Percentiles rank a stretch among this genome's conserved stretches.
phyloP scores from a whole-genome alignment of 2,797 vertebrate species.

The Urocyon cinereoargenteus region DNA sequence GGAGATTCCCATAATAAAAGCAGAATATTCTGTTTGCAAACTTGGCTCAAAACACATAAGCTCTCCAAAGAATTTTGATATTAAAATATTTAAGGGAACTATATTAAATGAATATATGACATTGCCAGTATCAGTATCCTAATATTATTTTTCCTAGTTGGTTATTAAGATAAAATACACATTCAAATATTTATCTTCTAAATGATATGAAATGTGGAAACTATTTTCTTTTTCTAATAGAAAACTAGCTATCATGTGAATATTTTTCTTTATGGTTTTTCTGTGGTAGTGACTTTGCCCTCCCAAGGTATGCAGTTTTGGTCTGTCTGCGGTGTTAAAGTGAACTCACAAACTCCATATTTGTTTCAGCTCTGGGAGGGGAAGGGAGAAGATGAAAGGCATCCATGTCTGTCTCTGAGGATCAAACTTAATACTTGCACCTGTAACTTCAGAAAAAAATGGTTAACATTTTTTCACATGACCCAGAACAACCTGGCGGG shows the following conservation, averaged over 20 bases:
- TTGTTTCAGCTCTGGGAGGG: background rate
- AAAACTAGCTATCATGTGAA: background rate
- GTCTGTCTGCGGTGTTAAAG: background rate
- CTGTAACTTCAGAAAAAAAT: background rate
- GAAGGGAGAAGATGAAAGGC: background rate
- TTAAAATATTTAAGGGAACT: slow-evolving; percentile 53
- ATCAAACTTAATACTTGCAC: background rate
- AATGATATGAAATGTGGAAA: slow-evolving; percentile 29
- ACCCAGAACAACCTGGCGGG: background rate
- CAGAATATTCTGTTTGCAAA: slow-evolving; percentile 17
- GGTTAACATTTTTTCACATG: background rate
- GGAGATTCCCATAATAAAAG: slow-evolving; percentile 46
- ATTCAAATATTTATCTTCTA: slow-evolving; percentile 55
- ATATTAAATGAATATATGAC: slow-evolving; percentile 60
- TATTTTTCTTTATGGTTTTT: background rate
- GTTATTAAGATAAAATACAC: slow-evolving; percentile 62
- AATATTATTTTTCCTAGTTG: slow-evolving; percentile 57
- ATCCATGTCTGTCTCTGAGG: background rate
- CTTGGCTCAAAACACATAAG: slow-evolving; percentile 50
- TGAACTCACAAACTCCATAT: no score
- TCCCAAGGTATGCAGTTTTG: background rate
- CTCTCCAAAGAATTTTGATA: slow-evolving; percentile 45
- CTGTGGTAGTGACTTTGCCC: background rate
- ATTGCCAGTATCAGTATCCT: slow-evolving; percentile 20
- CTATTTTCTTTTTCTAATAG: background rate